These are phyloP conservation scores for Campoletis sonorensis DNA, from an alignment of 1,140 invertebrate species.

Conservation along the genomic window DNA sequence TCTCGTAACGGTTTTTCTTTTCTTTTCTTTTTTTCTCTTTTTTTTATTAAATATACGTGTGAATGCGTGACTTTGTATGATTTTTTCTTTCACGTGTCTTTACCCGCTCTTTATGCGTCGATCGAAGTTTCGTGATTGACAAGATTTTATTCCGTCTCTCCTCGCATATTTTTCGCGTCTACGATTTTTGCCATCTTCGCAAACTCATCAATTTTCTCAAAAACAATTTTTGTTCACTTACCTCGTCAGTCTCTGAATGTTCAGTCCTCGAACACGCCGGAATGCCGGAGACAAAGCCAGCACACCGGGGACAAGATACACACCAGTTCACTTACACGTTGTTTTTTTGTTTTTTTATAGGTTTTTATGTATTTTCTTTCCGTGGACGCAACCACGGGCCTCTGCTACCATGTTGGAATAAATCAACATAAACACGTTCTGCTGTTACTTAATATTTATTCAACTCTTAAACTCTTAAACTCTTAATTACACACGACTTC, in stretches of 20 bases:
- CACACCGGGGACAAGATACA: conserved; percentile 13
- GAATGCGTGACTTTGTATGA: no score
- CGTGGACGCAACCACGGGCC: conserved; percentile 14
- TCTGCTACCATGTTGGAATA: conserved; percentile 24
- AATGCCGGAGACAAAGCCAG: conserved; percentile 10
- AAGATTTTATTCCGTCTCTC: neutral
- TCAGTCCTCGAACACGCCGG: neutral
- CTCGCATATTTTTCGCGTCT: neutral
- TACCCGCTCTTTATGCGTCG: neutral
- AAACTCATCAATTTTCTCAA: neutral
- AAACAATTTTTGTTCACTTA: neutral
- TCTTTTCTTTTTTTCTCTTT: no score
- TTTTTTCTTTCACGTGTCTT: neutral
- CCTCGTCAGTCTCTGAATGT: conserved; percentile 1
- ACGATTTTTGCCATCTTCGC: neutral
- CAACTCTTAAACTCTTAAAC: neutral
- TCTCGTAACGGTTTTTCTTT: no score
- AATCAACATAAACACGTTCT: neutral
- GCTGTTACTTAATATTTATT: neutral
- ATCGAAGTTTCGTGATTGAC: neutral
- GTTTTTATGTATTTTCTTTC: neutral
- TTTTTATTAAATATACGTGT: no score
- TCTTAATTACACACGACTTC: no score
- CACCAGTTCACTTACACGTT: neutral
- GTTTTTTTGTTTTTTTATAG: neutral